Evolutionary conservation across 2,888 invertebrate genomes (phyloP).

Genomic region (Conomelus anceps): DNA sequence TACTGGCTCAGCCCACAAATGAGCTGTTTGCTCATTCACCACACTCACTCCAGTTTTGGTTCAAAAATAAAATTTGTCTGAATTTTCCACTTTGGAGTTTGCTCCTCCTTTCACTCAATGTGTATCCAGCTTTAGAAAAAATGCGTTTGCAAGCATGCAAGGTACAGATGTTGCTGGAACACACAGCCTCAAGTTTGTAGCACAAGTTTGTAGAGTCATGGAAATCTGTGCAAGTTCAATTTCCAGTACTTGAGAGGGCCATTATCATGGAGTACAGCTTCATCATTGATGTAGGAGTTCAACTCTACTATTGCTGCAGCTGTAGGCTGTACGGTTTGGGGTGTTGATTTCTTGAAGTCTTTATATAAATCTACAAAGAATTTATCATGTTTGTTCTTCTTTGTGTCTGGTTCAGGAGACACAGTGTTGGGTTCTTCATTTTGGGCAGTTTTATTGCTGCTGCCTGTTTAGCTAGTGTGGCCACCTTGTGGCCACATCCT

Average conservation of each 20-base stretch:
- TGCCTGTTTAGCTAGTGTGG: no score
- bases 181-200: background rate
- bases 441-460: no score
- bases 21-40: no score
- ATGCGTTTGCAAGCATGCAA: conserved; percentile 17
- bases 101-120: conserved; percentile 12
- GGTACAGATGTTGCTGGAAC: conserved; percentile 23
- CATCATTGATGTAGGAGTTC: background rate
- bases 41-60: no score
- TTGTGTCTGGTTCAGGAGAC: background rate
- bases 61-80: background rate
- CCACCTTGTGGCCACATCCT: no score
- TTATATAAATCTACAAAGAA: background rate
- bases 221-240: background rate
- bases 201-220: background rate
- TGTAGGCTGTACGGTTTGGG: background rate
- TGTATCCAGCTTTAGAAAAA: conserved; percentile 18
- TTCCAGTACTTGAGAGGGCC: background rate
- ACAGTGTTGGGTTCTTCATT: no score
- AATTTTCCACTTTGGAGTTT: conserved; percentile 6
- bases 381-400: background rate
- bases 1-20: no score
- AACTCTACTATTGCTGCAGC: background rate
- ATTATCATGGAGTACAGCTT: background rate
- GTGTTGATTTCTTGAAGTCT: background rate